phyloP scores from a whole-genome alignment of 2,113 vertebrate species.

The Orcinus orca region DNA sequence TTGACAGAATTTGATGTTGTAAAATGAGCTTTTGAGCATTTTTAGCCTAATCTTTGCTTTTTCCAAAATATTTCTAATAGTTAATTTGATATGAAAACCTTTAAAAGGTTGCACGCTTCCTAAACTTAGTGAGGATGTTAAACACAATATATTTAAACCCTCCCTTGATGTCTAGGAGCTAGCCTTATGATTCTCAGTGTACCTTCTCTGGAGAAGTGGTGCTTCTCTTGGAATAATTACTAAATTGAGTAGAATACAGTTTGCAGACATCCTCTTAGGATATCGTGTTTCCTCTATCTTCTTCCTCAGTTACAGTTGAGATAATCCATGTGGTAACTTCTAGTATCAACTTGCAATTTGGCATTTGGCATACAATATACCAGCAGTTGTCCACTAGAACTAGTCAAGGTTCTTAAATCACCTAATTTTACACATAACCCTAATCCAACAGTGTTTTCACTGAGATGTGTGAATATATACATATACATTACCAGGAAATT shows the following conservation, averaged over 20 bases:
- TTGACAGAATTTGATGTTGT: not conserved
- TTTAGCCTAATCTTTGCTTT: not conserved
- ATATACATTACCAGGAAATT: not conserved
- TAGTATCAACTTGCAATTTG: not conserved
- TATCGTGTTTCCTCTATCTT: not conserved
- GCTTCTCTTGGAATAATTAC: not conserved
- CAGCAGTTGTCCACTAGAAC: not conserved
- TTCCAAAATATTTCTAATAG: not conserved
- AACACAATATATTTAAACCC: not conserved
- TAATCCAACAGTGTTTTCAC: not conserved
- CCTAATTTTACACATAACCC: not conserved
- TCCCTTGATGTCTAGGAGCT: not conserved
- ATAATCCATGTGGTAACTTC: not conserved
- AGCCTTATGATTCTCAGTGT: not conserved
- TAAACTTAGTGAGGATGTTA: not conserved
- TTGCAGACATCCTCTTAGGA: not conserved
- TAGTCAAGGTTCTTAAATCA: not conserved
- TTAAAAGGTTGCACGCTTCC: not conserved
- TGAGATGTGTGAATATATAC: not conserved
- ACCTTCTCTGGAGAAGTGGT: not conserved
- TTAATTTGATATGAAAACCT: slow-evolving; percentile 6
- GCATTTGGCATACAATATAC: not conserved
- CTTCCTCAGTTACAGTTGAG: not conserved
- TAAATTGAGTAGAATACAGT: not conserved
- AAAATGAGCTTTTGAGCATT: not conserved